Evolutionary conservation across 2,888 invertebrate genomes (phyloP).

Genomic region (Archips xylosteana): DNA sequence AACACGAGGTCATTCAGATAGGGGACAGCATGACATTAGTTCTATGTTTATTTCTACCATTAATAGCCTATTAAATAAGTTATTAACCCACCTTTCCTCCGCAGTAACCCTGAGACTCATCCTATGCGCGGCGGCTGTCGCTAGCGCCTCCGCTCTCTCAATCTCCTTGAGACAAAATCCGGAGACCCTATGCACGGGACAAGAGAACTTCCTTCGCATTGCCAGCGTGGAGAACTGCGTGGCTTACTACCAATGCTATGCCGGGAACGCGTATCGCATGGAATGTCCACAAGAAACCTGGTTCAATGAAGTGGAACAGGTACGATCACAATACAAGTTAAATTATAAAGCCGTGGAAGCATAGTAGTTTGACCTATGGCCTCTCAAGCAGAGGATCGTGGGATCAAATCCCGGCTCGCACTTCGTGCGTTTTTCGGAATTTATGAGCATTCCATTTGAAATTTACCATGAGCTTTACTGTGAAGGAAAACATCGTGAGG

Average conservation of each 20-base stretch:
- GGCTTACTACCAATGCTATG: conserved; percentile 79
- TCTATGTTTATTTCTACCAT: too few relatives aligned
- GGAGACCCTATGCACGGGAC: conserved; percentile 79
- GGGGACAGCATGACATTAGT: too few relatives aligned
- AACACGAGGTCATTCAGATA: too few relatives aligned
- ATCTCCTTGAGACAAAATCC: conserved; percentile 76
- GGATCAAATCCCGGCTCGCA: too few relatives aligned
- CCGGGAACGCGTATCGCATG: conserved; percentile 73
- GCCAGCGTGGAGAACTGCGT: conserved; percentile 69
- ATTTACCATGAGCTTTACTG: too few relatives aligned
- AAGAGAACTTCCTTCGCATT: conserved; percentile 79
- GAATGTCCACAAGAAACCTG: conserved; percentile 74
- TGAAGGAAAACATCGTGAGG: too few relatives aligned
- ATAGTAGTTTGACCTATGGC: too few relatives aligned
- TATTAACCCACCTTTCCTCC: conserved; percentile 16
- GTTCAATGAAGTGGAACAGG: conserved; percentile 80
- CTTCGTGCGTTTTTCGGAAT: too few relatives aligned
- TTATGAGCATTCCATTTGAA: too few relatives aligned
- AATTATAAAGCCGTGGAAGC: too few relatives aligned
- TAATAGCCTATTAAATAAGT: too few relatives aligned
- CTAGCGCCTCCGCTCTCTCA: conserved; percentile 74
- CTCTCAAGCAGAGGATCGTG: too few relatives aligned
- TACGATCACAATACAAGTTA: conserved; percentile 43
- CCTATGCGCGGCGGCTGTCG: conserved; percentile 61
- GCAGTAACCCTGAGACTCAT: conserved; percentile 61